Evolutionary conservation across 2,888 invertebrate genomes (phyloP), one percentile per base, ranked within the genome.

Genomic region (Acanthacorydalis orientalis): DNA sequence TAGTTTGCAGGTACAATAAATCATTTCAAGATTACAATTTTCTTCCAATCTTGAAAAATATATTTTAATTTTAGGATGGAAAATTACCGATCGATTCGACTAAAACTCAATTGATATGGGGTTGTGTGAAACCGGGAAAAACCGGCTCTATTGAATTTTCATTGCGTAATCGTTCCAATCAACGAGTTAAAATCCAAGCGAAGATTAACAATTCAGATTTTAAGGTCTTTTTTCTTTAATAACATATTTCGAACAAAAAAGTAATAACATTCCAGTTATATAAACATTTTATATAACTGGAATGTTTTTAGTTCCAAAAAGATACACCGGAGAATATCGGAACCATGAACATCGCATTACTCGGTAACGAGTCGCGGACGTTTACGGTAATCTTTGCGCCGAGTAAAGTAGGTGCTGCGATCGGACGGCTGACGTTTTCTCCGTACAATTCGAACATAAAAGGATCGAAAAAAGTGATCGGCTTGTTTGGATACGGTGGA

Each of bases 401-500:
- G 4, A 72, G 71, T 2, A 57, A 56, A 23, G 55, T 68, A 16
- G 77, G 77, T 0, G 68, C 73, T 1, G 69, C 69, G 23, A 60
- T 66, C 1, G 78, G 75, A 31, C 68, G 69, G 52, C 60, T 78
- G 11, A 57, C 63, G n/a, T 77, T 78, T 54, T 65, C 61, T 48
- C 68, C 77, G 47, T 54, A 70, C 57, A 57, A 37, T 7, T 35
- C 46, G 9, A n/a, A 10, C 2, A 12, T 12, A 14, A 12, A 9
- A 10, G 16, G 31, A 10, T 9, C 23, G 2, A 23, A 37, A 46
- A 46, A 46, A 31, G 34, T 33, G 11, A 38, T 39, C 8, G 15
- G 44, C 56, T 59, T 79, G 7, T 75, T 66, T 55, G 78, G 74
- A 2, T 77, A 75, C 53, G 78, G 78, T 2, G 78, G 78, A 1